Base-by-base conservation (phyloP, 1,140 invertebrate genomes). In the Globodera ellingtonae region DNA sequence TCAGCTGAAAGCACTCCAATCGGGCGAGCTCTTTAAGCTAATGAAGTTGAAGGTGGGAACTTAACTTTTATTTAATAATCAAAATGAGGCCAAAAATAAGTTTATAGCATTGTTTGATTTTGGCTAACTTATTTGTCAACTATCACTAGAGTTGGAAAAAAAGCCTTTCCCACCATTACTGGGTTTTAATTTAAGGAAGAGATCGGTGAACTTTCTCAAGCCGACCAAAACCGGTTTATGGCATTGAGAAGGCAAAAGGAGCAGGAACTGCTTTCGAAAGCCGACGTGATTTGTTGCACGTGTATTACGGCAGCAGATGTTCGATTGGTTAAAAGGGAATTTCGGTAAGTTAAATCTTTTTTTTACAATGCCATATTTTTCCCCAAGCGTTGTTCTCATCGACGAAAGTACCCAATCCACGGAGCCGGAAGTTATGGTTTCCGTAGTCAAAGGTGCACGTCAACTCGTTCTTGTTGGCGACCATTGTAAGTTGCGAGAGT, bases 201-300 rank as follows among this genome's bases (percentile, higher is more conserved):
- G 76, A 79, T 86, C 46, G 87, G 87, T 44, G 87, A 87, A 65
- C 80, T 89, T 52, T 83, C 81, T 13, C 66, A 65, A 24, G 88
- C 90, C 71, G 98, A 99, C 90, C 97, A 99, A 89, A 95, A 98
- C 82, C 92, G 97, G 6, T 99, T 98, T 88, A 92, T 95, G 18
- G 93, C 94, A 50, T 89, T 99, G 81, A 97, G 98, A 84, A 94
- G 95, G 84, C 93, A 94, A 9, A 93, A 95, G 35, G 98, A 99
- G 89, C 93, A 95, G 80, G 94, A 98, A 82, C 90, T 99, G 2
- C 90, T 99, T 4, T 94, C 96, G 86, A 94, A 95, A 18, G 98
- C 98, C 21, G 97, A 99, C 90, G 98, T 99, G 0, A 97, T 99
- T 73, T 99, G 97, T 86, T 98, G 96, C 86, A 99, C 98, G 0